Conservation (phyloP, 1,140 invertebrate genomes). For the Globodera ellingtonae region DNA sequence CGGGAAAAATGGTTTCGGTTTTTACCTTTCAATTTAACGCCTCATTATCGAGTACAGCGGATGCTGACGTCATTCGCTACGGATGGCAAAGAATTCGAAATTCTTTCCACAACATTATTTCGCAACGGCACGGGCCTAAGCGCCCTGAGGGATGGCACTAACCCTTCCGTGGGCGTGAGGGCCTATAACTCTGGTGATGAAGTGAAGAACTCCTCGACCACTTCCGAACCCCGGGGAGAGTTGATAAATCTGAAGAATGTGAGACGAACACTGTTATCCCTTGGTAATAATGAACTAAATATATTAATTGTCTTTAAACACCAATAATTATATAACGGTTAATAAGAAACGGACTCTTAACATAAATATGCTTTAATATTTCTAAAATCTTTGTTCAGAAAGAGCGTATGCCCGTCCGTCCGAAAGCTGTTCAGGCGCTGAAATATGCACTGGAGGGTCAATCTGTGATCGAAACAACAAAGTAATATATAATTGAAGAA, state of each 20-base stretch:
- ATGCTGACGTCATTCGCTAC: background rate
- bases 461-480: constrained; percentile 38
- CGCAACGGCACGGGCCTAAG: background rate
- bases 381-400: constrained; percentile 27
- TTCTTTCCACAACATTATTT: background rate
- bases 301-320: no score
- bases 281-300: no score
- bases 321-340: no score
- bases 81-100: background rate
- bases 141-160: background rate
- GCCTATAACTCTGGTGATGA: no score
- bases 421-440: constrained; percentile 50
- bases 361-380: no score
- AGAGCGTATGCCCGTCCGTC: constrained; percentile 50
- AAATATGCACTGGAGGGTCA: constrained; percentile 58
- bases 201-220: no score
- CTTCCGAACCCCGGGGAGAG: no score
- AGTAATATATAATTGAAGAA: background rate
- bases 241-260: background rate
- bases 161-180: background rate
- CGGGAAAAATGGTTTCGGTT: constrained; percentile 11
- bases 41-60: background rate
- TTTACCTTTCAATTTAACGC: background rate
- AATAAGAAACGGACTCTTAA: no score
- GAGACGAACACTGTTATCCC: background rate